Base-by-base conservation (phyloP, 2,113 vertebrate genomes). In the Sclerurus mexicanus region DNA sequence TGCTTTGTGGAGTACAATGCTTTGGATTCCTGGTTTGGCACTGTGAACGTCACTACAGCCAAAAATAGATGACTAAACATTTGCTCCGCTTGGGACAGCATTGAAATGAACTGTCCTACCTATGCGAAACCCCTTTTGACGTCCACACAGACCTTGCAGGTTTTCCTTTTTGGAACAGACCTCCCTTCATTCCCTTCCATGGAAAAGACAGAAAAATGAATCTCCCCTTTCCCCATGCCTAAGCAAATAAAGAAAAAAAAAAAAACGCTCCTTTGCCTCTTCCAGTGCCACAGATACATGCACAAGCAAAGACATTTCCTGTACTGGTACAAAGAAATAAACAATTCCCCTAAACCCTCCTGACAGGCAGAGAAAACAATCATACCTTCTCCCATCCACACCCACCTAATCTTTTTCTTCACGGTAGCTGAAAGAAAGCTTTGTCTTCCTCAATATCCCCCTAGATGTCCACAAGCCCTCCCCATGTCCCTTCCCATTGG, bases 1-100 rank as follows among this genome's bases (percentile, higher is more conserved):
- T 58, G 88, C 88, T 66, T 49, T 50, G 83, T 74, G 73, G 77
- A 86, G 63, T 77, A 80, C 90, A 84, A 80, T 63, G 87, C 86
- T 92, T 87, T 64, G 91, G 68, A 89, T 95, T 91, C 91, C 66
- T 94, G 66, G 37, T 87, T 94, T 95, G 91, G 68, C 87, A 24
- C 81, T 49, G 60, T 69, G 69, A 85, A 78, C 89, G 86, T 93
- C 95, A 93, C 53, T 44, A 15, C 56, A 60, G 74, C 80, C 91
- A 56, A 92, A 95, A 97, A 96, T 96, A 96, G 77, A 53, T 68
- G 40, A 11, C 73, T 64, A 62, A 94, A 68, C 91, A 24, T 87
- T 92, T 85, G 86, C 74, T 76, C 49, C 30, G 84, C 89, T 87
- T 89, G 81, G 89, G 88, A 69, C 77, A 37, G 87, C 12, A 3